phyloP scores from a whole-genome alignment of 2,888 invertebrate species.

The Archaeoteleia sp. region DNA sequence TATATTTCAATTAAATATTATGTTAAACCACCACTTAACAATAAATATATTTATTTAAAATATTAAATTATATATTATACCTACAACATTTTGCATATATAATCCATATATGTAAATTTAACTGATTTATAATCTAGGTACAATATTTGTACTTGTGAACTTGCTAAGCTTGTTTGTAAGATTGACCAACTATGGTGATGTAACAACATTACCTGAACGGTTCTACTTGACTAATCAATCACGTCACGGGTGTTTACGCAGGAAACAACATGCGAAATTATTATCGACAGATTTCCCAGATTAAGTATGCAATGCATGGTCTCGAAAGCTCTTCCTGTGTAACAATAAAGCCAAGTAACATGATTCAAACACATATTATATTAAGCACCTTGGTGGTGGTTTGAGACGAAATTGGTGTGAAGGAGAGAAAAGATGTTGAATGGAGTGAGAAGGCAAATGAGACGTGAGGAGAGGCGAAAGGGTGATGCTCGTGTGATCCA shows the following conservation, averaged over 20 bases:
- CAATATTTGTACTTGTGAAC: background rate
- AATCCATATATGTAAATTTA: too few species aligned
- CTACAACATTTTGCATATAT: too few species aligned
- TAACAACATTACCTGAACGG: slow-evolving; percentile 27
- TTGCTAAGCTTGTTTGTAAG: slow-evolving; percentile 16
- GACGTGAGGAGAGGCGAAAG: slow-evolving; percentile 9
- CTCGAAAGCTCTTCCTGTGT: too few species aligned
- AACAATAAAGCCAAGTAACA: too few species aligned
- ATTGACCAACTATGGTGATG: slow-evolving; percentile 20
- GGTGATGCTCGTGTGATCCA: slow-evolving; percentile 50
- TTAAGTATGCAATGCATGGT: too few species aligned
- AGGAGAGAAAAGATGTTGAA: slow-evolving; percentile 6
- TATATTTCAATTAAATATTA: too few species aligned
- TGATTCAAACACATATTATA: too few species aligned
- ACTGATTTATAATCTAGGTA: too few species aligned
- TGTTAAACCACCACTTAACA: too few species aligned
- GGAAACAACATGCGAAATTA: slow-evolving; percentile 10
- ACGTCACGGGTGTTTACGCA: slow-evolving; percentile 13
- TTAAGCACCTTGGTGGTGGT: background rate
- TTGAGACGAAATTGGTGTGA: too few species aligned
- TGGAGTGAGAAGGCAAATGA: slow-evolving; percentile 3
- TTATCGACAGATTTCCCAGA: slow-evolving; percentile 4
- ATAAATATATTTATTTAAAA: too few species aligned
- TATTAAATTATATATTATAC: too few species aligned
- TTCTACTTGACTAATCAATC: slow-evolving; percentile 22